Percentiles rank a stretch among this genome's conserved stretches.
Conservation (phyloP, 2,797 vertebrate species). For the Poeciliopsis presidionis region DNA sequence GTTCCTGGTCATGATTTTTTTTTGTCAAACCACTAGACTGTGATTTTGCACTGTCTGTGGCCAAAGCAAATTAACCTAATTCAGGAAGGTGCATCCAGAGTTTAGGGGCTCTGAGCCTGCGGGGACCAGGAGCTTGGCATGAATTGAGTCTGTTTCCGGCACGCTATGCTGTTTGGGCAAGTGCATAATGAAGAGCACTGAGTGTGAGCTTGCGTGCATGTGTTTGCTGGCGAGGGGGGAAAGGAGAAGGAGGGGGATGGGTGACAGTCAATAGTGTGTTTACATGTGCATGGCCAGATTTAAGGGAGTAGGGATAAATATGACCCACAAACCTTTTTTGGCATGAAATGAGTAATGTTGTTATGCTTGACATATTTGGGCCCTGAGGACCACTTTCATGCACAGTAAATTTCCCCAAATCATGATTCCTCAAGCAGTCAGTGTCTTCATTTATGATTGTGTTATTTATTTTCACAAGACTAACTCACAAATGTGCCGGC, state of each 20-base stretch:
- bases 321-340: slow-evolving; percentile 70
- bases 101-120: slow-evolving; percentile 71
- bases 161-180: slow-evolving; percentile 79
- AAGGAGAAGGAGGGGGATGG: slow-evolving; percentile 26
- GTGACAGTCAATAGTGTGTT: slow-evolving; percentile 33
- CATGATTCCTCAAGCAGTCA: not conserved
- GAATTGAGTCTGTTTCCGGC: slow-evolving; percentile 77
- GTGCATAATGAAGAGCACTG: slow-evolving; percentile 76
- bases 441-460: slow-evolving; percentile 4
- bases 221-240: slow-evolving; percentile 28
- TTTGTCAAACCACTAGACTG: slow-evolving; percentile 32
- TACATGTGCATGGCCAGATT: slow-evolving; percentile 37
- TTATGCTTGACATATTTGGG: slow-evolving; percentile 67
- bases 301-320: slow-evolving; percentile 45
- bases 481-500: not conserved
- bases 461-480: not conserved
- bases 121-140: slow-evolving; percentile 71
- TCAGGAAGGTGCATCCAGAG: slow-evolving; percentile 72
- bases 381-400: not conserved
- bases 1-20: slow-evolving; percentile 16
- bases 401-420: slow-evolving; percentile 36
- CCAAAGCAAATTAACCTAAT: slow-evolving; percentile 72
- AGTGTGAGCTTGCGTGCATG: slow-evolving; percentile 65
- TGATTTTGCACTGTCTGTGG: slow-evolving; percentile 48
- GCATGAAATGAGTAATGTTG: slow-evolving; percentile 66